phyloP scores from a whole-genome alignment of 2,113 vertebrate species.

The Sitta europaea region DNA sequence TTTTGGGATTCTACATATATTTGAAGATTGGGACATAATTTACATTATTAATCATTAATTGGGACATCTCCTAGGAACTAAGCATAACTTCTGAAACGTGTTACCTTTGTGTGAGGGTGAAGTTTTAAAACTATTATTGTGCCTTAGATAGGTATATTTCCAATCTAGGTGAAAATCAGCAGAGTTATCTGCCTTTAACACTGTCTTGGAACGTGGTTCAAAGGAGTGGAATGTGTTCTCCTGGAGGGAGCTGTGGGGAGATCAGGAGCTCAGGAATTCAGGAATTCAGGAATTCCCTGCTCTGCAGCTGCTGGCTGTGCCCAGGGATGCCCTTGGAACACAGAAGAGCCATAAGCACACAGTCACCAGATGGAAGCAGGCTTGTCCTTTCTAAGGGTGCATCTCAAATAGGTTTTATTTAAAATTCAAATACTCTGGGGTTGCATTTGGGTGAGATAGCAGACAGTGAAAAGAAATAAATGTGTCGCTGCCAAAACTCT shows the following conservation, averaged over 20 bases:
- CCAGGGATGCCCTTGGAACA: neutral
- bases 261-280: neutral
- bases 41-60: too few relatives aligned
- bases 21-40: neutral
- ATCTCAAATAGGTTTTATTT: neutral
- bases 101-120: neutral
- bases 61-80: neutral
- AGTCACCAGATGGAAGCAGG: neutral
- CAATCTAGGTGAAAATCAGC: neutral
- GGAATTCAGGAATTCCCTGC: neutral
- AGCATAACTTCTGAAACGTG: neutral
- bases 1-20: rapidly evolving
- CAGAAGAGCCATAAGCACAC: rapidly evolving
- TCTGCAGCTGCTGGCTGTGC: neutral
- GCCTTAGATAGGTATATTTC: neutral
- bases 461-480: neutral
- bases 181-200: neutral
- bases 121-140: neutral
- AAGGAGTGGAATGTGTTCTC: neutral
- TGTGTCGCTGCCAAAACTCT: neutral
- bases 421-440: neutral
- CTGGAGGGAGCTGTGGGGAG: neutral
- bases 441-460: neutral
- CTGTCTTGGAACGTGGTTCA: neutral
- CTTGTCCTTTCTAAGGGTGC: neutral